Conservation (phyloP, 1,140 invertebrate genomes). For the Drosophila ohnishii region DNA sequence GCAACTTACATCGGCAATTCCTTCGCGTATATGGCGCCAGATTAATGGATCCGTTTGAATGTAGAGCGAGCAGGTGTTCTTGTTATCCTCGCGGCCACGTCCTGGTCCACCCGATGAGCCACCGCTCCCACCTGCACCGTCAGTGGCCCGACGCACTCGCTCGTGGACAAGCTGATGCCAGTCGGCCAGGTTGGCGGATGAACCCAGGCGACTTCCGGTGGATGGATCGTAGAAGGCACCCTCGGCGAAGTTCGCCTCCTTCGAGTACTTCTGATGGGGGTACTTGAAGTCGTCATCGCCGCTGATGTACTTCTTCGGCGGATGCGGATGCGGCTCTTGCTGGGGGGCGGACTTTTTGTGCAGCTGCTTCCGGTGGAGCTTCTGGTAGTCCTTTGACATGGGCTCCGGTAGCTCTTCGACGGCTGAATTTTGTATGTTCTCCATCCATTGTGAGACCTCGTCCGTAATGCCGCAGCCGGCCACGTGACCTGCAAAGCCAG, state of each 20-base stretch:
- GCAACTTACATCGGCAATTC: constrained; percentile 87
- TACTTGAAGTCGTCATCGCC: constrained; percentile 80
- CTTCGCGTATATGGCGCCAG: constrained; percentile 94
- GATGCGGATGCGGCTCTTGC: constrained; percentile 73
- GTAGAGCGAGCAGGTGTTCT: constrained; percentile 96
- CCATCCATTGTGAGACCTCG: constrained; percentile 95
- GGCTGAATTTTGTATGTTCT: constrained; percentile 93
- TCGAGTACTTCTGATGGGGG: constrained; percentile 83
- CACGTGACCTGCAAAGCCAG: constrained; percentile 86
- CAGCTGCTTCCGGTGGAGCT: constrained; percentile 74
- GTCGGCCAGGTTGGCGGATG: constrained; percentile 61
- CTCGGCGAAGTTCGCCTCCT: constrained; percentile 82
- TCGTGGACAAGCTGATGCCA: constrained; percentile 80
- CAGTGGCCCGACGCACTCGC: constrained; percentile 84
- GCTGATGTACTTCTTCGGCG: constrained; percentile 81
- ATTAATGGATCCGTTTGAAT: constrained; percentile 99
- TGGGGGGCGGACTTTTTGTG: constrained; percentile 70
- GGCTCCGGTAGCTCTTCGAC: constrained; percentile 83
- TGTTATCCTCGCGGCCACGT: constrained; percentile 87
- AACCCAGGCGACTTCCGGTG: constrained; percentile 68
- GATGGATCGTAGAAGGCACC: constrained; percentile 76
- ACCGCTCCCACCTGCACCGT: constrained; percentile 55
- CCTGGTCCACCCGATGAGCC: constrained; percentile 81
- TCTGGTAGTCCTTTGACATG: constrained; percentile 81
- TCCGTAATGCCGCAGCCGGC: constrained; percentile 94